Evolutionary conservation across 2,797 vertebrate species (phyloP).

Genomic region (Acridotheres tristis): DNA sequence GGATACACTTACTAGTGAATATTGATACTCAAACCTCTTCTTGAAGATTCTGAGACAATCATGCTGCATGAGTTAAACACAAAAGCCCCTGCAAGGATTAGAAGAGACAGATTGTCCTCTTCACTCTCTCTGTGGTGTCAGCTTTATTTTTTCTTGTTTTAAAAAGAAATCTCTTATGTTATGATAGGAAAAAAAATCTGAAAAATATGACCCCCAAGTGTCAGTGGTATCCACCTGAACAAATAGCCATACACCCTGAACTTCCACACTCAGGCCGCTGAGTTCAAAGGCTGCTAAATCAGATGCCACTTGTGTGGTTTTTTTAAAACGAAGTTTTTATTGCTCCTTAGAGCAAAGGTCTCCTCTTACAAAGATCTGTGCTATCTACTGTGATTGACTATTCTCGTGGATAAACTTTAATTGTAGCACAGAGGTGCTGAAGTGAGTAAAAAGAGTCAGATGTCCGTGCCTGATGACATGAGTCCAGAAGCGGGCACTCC

Average conservation of each 20-base stretch:
- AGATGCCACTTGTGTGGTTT: background rate
- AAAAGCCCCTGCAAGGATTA: background rate
- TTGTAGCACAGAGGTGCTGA: background rate
- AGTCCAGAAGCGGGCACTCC: background rate
- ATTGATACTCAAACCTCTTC: background rate
- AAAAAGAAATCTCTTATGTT: slow-evolving; percentile 23
- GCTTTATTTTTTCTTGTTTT: slow-evolving; percentile 32
- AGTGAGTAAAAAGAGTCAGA: background rate
- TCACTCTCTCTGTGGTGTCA: background rate
- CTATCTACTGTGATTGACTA: background rate
- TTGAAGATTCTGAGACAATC: background rate
- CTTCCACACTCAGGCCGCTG: background rate
- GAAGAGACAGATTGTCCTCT: background rate
- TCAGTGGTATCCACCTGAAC: slow-evolving; percentile 55
- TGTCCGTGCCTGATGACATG: background rate
- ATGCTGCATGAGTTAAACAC: background rate
- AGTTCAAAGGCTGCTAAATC: slow-evolving; percentile 54
- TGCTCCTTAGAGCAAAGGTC: slow-evolving; percentile 16
- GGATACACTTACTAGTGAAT: background rate
- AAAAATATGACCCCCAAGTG: slow-evolving; percentile 43
- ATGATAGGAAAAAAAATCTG: slow-evolving; percentile 18
- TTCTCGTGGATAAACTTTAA: background rate
- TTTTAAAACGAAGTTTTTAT: slow-evolving; percentile 1
- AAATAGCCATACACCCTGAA: slow-evolving; percentile 5
- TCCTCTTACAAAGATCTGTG: background rate